Percentiles rank a stretch among this genome's conserved stretches.
Conservation (phyloP, 2,113 vertebrate species). For the Grammomys dolichurus region DNA sequence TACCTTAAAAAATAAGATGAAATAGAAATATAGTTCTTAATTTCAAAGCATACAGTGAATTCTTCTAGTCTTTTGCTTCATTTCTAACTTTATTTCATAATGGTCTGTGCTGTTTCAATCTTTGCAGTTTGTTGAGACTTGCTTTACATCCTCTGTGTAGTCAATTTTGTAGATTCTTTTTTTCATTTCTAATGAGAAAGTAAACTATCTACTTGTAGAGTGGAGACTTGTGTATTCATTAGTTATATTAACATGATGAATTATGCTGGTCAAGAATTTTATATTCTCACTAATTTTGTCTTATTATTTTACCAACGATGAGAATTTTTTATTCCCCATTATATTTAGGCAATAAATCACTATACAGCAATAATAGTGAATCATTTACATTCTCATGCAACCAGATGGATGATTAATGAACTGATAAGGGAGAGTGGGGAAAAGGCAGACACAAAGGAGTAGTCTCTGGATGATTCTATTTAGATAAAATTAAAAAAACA, state of each 20-base stretch:
- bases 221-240: neutral
- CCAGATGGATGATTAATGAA: constrained; percentile 7
- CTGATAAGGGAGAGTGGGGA: neutral
- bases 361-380: neutral
- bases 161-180: neutral
- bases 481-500: constrained; percentile 31
- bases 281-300: neutral
- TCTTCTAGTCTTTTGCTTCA: neutral
- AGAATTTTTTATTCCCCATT: neutral
- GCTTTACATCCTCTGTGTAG: neutral
- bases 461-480: neutral
- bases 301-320: constrained; percentile 27
- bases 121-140: constrained; percentile 23
- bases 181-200: constrained; percentile 24
- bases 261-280: constrained; percentile 47
- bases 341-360: constrained; percentile 12
- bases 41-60: neutral
- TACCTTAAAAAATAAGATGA: neutral
- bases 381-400: neutral
- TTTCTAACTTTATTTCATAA: constrained; percentile 32
- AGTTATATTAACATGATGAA: constrained; percentile 39
- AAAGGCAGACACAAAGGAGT: neutral
- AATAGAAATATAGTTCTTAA: neutral
- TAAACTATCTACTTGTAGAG: constrained; percentile 15
- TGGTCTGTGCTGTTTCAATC: neutral